These are phyloP conservation scores for Labeo rohita DNA, from an alignment of 2,113 vertebrate genomes.

Conservation along the genomic window DNA sequence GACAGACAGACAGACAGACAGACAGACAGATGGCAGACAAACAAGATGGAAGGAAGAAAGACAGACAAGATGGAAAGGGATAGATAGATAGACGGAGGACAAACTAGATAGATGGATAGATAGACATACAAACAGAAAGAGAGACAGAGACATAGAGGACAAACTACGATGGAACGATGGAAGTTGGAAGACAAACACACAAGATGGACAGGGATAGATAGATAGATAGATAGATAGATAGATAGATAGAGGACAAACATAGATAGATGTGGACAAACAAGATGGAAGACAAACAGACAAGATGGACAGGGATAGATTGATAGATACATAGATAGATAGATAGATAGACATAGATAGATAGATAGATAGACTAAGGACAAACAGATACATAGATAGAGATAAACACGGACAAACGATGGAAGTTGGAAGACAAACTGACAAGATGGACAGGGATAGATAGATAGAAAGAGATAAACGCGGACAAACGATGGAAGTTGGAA, in stretches of 20 bases:
- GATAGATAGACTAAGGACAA: background rate
- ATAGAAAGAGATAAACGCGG: background rate
- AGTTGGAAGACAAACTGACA: background rate
- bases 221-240: background rate
- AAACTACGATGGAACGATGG: background rate
- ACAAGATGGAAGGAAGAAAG: background rate
- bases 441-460: background rate
- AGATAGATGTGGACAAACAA: background rate
- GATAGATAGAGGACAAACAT: background rate
- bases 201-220: background rate
- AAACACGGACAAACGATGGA: background rate
- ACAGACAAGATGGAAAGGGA: background rate
- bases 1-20: background rate
- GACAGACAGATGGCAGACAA: background rate
- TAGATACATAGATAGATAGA: background rate
- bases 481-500: background rate
- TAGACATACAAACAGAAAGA: background rate
- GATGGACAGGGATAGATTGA: background rate
- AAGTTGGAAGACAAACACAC: too few relatives aligned
- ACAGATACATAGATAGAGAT: background rate
- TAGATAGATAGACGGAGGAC: background rate
- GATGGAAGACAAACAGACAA: background rate
- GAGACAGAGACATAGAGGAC: background rate
- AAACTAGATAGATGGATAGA: background rate
- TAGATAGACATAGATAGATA: background rate